Evolutionary conservation across 2,113 vertebrate species (phyloP).

Genomic region (Progne subis): DNA sequence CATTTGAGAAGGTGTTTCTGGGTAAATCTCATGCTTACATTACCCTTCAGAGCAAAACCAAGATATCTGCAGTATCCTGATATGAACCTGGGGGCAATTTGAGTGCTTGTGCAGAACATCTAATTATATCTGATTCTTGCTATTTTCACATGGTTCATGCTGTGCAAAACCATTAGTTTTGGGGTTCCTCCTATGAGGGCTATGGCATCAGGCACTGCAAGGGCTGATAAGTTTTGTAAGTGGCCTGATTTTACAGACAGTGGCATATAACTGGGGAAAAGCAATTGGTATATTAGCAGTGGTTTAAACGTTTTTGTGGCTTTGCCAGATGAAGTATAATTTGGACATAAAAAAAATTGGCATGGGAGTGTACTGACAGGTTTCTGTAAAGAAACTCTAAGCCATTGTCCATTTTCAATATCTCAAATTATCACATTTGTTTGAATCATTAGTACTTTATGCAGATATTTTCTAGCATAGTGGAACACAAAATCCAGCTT

Average conservation of each 20-base stretch:
- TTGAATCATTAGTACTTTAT: background rate
- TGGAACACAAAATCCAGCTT: background rate
- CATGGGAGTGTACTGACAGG: background rate
- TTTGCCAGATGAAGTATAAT: background rate
- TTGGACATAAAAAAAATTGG: background rate
- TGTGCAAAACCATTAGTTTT: background rate
- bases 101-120: background rate
- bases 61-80: background rate
- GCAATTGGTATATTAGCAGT: background rate
- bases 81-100: background rate
- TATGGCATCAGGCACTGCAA: background rate
- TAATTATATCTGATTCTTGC: background rate
- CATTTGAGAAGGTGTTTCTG: background rate
- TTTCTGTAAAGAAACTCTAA: background rate
- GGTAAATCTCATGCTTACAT: background rate
- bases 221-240: background rate
- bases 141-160: background rate
- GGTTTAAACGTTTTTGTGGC: background rate
- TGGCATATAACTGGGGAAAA: background rate
- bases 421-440: background rate
- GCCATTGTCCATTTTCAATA: background rate
- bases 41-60: background rate
- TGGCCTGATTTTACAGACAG: background rate
- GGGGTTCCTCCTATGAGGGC: background rate
- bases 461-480: background rate